phyloP scores from a whole-genome alignment of 2,113 vertebrate genomes.

The Daubentonia madagascariensis region DNA sequence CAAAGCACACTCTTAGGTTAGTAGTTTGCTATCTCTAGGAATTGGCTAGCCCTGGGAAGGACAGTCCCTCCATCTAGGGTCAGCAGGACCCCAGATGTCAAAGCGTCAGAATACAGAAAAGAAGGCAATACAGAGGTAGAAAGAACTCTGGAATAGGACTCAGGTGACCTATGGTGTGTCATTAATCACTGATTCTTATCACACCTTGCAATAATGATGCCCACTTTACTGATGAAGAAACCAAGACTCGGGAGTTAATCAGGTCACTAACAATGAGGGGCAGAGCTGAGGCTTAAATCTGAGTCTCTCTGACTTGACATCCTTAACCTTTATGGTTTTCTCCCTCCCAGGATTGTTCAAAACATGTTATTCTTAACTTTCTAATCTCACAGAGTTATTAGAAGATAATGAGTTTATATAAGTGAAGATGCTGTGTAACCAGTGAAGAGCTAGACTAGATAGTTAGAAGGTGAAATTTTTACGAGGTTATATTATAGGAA shows the following conservation, averaged over 20 bases:
- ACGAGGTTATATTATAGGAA: background rate
- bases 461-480: background rate
- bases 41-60: background rate
- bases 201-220: background rate
- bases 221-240: background rate
- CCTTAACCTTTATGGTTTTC: background rate
- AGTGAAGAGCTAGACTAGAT: background rate
- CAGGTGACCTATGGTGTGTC: background rate
- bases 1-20: background rate
- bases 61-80: background rate
- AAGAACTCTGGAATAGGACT: background rate
- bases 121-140: background rate
- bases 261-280: background rate
- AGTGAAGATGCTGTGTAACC: background rate
- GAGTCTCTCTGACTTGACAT: background rate
- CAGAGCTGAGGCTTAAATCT: background rate
- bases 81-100: background rate
- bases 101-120: background rate
- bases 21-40: background rate
- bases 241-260: background rate
- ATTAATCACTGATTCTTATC: background rate
- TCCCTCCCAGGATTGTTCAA: background rate
- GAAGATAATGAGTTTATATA: conserved; percentile 29
- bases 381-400: background rate
- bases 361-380: background rate